A percentile compares a stretch with the other conserved stretches of the same genome.
phyloP scores from a whole-genome alignment of 2,888 invertebrate genomes.

The Ormia ochracea region DNA sequence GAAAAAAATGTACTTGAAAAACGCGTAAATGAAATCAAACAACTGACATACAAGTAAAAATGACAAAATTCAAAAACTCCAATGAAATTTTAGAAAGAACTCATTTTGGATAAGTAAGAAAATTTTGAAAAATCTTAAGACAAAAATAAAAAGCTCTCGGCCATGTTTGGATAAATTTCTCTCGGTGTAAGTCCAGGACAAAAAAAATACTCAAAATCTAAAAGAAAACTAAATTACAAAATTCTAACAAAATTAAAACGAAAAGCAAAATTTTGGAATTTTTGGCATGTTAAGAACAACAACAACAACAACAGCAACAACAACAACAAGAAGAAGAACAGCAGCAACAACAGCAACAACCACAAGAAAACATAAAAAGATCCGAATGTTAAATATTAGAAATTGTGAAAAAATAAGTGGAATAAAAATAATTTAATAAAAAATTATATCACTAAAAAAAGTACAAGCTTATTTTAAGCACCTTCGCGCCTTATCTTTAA shows the following conservation, averaged over 20 bases:
- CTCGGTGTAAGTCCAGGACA: conserved; percentile 76
- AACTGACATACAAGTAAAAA: conserved; percentile 52
- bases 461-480: conserved; percentile 85
- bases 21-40: conserved; percentile 58
- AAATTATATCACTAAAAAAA: conserved; percentile 81
- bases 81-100: conserved; percentile 38
- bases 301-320: conserved; percentile 63
- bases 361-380: conserved; percentile 61
- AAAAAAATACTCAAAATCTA: conserved; percentile 66
- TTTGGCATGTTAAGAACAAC: conserved; percentile 64
- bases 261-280: conserved; percentile 72
- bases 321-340: conserved; percentile 62
- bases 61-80: conserved; percentile 67
- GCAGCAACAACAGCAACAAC: too few species aligned
- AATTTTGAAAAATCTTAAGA: conserved; percentile 39
- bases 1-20: conserved; percentile 56
- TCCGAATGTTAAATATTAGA: conserved; percentile 63
- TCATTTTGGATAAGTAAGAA: conserved; percentile 46
- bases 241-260: conserved; percentile 66
- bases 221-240: conserved; percentile 71
- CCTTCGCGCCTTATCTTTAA: conserved; percentile 85
- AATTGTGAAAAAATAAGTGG: conserved; percentile 69
- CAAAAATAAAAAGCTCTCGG: conserved; percentile 71
- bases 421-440: conserved; percentile 73
- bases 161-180: conserved; percentile 76